These are phyloP conservation scores for Troides oblongomaculatus DNA, from an alignment of 2,888 invertebrate species.

Conservation along the genomic window DNA sequence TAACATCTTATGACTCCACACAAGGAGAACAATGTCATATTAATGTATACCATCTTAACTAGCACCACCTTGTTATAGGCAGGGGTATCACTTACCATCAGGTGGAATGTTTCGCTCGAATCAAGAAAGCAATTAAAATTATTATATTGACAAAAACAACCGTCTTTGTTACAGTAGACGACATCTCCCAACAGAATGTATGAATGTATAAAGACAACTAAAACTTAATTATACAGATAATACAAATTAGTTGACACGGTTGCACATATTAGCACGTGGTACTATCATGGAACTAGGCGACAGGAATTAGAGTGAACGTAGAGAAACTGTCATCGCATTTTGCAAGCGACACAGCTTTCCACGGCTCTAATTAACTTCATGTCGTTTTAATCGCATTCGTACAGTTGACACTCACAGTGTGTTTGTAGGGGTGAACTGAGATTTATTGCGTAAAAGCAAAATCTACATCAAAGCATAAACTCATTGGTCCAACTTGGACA, in stretches of 20 bases:
- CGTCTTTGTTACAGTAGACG: no score
- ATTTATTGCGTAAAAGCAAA: conserved; percentile 10
- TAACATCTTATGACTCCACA: no score
- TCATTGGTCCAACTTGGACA: neutral
- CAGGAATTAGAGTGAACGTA: conserved; percentile 15
- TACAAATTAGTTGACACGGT: conserved; percentile 14
- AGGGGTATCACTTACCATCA: no score
- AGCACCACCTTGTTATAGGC: no score
- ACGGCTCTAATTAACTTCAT: conserved; percentile 24
- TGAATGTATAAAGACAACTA: neutral
- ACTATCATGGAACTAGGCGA: conserved; percentile 9
- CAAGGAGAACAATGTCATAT: no score
- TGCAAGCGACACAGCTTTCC: conserved; percentile 20
- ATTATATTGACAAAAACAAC: no score
- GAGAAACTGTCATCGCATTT: conserved; percentile 20
- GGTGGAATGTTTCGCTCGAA: no score
- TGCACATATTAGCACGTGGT: conserved; percentile 16
- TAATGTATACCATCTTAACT: no score
- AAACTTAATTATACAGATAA: neutral
- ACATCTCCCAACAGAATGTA: neutral
- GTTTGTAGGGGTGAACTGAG: conserved; percentile 2
- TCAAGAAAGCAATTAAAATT: no score
- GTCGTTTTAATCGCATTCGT: conserved; percentile 27
- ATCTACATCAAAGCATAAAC: neutral
- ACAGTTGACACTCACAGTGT: conserved; percentile 8